Evolutionary conservation across 2,113 vertebrate genomes (phyloP).

Genomic region (Acanthisitta chloris): DNA sequence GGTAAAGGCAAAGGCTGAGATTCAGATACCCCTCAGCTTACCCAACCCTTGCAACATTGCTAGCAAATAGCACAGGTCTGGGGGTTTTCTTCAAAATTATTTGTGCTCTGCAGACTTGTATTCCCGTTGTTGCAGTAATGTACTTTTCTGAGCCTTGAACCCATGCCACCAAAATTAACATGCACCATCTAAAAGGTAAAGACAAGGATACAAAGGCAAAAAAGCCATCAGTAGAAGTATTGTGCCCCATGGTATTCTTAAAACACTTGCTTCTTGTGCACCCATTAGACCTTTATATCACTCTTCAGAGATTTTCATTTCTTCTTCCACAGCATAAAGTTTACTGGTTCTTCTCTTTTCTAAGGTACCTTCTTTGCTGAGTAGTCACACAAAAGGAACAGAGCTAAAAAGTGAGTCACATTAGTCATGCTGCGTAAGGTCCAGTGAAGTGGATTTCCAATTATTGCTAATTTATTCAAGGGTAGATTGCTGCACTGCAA

Average conservation of each 20-base stretch:
- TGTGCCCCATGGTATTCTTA: conserved; percentile 18
- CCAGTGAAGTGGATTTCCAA: conserved; percentile 64
- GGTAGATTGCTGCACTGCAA: conserved; percentile 53
- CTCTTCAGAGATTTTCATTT: conserved; percentile 61
- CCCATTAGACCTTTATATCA: conserved; percentile 54
- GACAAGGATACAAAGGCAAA: conserved; percentile 20
- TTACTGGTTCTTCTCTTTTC: conserved; percentile 59
- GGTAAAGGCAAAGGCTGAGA: neutral
- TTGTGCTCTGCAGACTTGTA: conserved; percentile 1
- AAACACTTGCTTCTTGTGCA: conserved; percentile 20
- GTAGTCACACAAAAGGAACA: conserved; percentile 49
- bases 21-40: neutral
- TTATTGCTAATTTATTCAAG: conserved; percentile 68
- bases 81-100: neutral
- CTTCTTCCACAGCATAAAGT: conserved; percentile 63
- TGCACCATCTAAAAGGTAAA: conserved; percentile 19
- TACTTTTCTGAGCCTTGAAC: neutral
- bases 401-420: conserved; percentile 62
- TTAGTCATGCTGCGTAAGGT: conserved; percentile 66
- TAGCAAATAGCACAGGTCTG: neutral
- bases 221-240: conserved; percentile 10
- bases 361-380: conserved; percentile 26
- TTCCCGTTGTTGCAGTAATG: neutral
- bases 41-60: neutral
- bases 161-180: conserved; percentile 24